Evolutionary conservation across 1,140 invertebrate genomes (phyloP).

Genomic region (Nomia melanderi): DNA sequence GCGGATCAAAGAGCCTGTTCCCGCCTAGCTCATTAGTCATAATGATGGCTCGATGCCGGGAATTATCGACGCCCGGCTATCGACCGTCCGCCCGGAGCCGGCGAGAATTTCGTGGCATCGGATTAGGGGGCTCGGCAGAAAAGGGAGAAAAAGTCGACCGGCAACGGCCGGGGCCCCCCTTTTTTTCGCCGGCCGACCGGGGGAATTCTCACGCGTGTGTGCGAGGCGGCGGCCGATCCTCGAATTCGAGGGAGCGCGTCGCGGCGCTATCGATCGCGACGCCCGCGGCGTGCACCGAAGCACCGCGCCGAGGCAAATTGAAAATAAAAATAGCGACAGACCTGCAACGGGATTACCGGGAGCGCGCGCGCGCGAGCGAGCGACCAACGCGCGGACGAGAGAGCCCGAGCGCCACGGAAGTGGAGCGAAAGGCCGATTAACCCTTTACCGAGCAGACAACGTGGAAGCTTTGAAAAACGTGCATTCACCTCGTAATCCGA

Average conservation of each 20-base stretch:
- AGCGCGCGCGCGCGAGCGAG: too few species aligned
- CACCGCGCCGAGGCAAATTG: not conserved
- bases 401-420: not conserved
- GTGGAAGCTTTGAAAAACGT: not conserved
- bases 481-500: not conserved
- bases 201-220: slow-evolving; percentile 6
- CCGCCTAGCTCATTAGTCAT: slow-evolving; percentile 59
- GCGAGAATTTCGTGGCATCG: not conserved
- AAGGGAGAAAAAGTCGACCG: not conserved
- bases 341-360: not conserved
- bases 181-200: too few species aligned
- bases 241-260: not conserved
- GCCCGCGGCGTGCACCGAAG: not conserved
- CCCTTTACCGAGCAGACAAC: not conserved
- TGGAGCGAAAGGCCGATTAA: slow-evolving; percentile 11
- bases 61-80: slow-evolving; percentile 44
- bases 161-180: too few species aligned
- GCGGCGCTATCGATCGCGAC: not conserved
- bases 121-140: not conserved
- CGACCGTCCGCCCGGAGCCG: not conserved
- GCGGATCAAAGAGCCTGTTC: slow-evolving; percentile 51
- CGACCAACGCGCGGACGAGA: not conserved
- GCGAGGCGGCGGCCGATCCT: too few species aligned
- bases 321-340: slow-evolving; percentile 7
- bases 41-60: slow-evolving; percentile 52